Percentiles rank a stretch among this genome's conserved stretches.
Evolutionary conservation across 2,797 vertebrate genomes (phyloP).

Genomic region (Tenualosa thibaudeaui): DNA sequence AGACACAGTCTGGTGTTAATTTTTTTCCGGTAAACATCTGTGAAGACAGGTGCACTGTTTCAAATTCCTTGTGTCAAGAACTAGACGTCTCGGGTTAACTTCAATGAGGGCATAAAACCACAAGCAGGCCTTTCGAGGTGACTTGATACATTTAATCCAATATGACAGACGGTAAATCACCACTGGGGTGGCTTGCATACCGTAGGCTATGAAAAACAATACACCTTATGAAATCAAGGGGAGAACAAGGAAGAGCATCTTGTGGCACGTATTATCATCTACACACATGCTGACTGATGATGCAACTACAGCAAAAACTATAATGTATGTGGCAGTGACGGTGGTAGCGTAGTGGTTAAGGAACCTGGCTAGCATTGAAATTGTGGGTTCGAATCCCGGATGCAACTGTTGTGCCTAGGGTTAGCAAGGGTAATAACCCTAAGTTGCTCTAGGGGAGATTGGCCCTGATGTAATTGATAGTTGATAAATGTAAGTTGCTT

Average conservation of each 20-base stretch:
- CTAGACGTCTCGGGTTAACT: background rate
- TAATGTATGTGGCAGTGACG: background rate
- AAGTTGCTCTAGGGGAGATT: too few species aligned
- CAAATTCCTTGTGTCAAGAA: background rate
- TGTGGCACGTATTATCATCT: background rate
- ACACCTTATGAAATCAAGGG: background rate
- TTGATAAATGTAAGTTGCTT: too few species aligned
- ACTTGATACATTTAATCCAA: background rate
- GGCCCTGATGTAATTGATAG: too few species aligned
- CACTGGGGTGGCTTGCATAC: background rate
- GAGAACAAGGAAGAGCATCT: background rate
- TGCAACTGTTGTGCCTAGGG: too few species aligned
- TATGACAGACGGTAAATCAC: background rate
- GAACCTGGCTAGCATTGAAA: too few species aligned
- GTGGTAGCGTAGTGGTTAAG: too few species aligned
- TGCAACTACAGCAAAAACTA: background rate
- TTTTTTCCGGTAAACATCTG: background rate
- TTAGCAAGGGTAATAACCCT: too few species aligned
- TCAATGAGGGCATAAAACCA: background rate
- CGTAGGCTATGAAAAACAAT: background rate
- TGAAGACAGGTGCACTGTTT: background rate
- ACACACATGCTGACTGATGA: background rate
- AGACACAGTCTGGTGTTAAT: too few species aligned
- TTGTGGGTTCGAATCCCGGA: too few species aligned
- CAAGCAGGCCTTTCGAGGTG: background rate